phyloP scores from a whole-genome alignment of 2,888 invertebrate species.

The Stramonita haemastoma region DNA sequence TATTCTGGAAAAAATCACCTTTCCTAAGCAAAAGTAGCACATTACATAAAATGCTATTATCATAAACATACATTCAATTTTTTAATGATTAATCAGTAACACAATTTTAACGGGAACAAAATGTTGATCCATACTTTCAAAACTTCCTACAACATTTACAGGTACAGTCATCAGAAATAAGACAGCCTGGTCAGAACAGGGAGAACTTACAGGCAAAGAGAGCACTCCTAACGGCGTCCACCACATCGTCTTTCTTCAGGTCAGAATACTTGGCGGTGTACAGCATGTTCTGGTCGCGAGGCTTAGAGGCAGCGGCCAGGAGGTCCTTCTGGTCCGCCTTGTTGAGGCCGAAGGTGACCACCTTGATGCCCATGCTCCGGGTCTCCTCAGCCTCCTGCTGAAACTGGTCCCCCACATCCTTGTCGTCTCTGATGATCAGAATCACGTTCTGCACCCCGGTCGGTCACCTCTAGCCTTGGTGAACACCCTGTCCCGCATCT shows the following conservation, averaged over 20 bases:
- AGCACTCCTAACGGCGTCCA: constrained; percentile 39
- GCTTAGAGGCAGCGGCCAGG: neutral
- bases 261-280: constrained; percentile 26
- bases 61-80: too few species aligned
- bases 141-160: too few species aligned
- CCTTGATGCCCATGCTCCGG: constrained; percentile 56
- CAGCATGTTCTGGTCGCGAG: constrained; percentile 17
- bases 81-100: too few species aligned
- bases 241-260: constrained; percentile 20
- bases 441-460: constrained; percentile 60
- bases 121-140: too few species aligned
- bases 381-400: constrained; percentile 57
- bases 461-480: constrained; percentile 49
- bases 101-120: too few species aligned
- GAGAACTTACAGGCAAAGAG: constrained; percentile 50
- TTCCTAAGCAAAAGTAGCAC: too few species aligned
- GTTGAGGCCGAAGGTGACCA: constrained; percentile 57
- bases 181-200: neutral
- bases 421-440: constrained; percentile 63
- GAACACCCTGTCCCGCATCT: constrained; percentile 52
- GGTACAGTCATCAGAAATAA: too few species aligned
- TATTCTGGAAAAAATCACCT: too few species aligned
- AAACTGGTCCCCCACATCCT: constrained; percentile 55
- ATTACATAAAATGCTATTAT: too few species aligned
- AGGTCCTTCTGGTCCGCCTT: constrained; percentile 23